Evolutionary conservation across 23 tunicate species (phyloP).

Genomic region (Aplidium turbinatum): DNA sequence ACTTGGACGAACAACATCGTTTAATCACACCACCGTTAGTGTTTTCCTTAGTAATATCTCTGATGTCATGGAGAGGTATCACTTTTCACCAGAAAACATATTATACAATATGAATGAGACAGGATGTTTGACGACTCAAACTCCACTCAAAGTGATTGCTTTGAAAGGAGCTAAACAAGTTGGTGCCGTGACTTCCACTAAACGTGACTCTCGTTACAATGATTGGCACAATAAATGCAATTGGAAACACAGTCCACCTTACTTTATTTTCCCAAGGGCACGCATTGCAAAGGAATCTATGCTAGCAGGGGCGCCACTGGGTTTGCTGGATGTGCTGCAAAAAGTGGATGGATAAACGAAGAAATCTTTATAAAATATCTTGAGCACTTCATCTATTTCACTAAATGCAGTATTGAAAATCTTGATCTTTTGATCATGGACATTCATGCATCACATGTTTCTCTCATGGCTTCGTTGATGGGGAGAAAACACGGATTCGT

Average conservation of each 20-base stretch:
- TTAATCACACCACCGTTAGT: not conserved
- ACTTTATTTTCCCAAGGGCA: conserved; percentile 2
- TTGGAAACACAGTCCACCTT: conserved; percentile 22
- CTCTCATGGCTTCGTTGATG: conserved; percentile 15
- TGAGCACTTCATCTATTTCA: conserved; percentile 19
- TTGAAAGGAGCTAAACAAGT: conserved; percentile 2
- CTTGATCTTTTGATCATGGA: conserved; percentile 30
- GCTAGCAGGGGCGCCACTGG: conserved; percentile 36
- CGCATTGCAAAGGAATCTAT: conserved; percentile 9
- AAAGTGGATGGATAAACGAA: conserved; percentile 32
- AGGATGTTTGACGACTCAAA: conserved; percentile 1
- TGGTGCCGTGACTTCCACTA: conserved; percentile 22
- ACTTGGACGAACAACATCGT: conserved; percentile 3
- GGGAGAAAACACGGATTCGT: conserved; percentile 12
- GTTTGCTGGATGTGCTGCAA: conserved; percentile 24
- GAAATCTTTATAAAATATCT: conserved; percentile 28
- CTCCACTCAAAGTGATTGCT: not conserved
- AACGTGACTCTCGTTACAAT: conserved; percentile 19
- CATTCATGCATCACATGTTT: conserved; percentile 33
- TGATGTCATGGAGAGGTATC: conserved; percentile 4
- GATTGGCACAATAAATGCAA: conserved; percentile 24
- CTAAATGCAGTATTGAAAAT: not conserved
- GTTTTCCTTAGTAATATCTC: conserved; percentile 11
- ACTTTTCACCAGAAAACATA: conserved; percentile 15
- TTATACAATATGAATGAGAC: conserved; percentile 16